phyloP scores from a whole-genome alignment of 1,140 invertebrate genomes.

The Zaprionus nigranus region DNA sequence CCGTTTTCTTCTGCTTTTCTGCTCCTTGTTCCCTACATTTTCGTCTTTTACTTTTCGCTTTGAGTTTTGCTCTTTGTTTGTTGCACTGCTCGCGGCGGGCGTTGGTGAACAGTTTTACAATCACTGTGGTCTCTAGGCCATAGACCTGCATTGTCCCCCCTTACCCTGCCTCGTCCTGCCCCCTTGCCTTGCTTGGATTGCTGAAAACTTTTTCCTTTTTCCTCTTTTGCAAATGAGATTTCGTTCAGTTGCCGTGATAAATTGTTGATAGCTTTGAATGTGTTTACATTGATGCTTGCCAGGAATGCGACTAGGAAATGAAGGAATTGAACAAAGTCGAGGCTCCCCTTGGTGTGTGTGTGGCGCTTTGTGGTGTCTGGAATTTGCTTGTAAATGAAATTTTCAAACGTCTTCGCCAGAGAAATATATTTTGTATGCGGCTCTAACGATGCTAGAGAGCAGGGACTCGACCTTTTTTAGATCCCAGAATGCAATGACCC shows the following conservation, averaged over 20 bases:
- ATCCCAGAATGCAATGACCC: constrained; percentile 57
- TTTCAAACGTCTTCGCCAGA: constrained; percentile 30
- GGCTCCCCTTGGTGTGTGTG: constrained; percentile 16
- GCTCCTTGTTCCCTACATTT: neutral
- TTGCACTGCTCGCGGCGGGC: constrained; percentile 17
- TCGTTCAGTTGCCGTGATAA: constrained; percentile 77
- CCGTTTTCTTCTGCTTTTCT: constrained; percentile 23
- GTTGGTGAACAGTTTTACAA: constrained; percentile 60
- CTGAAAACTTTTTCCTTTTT: constrained; percentile 62
- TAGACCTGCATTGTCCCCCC: neutral
- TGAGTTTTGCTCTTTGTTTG: constrained; percentile 33
- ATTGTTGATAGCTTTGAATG: constrained; percentile 77
- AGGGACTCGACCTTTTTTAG: constrained; percentile 30
- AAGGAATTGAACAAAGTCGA: constrained; percentile 11
- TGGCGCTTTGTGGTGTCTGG: constrained; percentile 48
- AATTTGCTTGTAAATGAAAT: constrained; percentile 58
- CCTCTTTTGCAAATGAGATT: constrained; percentile 74
- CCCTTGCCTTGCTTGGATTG: neutral
- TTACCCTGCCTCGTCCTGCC: neutral
- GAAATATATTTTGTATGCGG: constrained; percentile 54
- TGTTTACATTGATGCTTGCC: constrained; percentile 64
- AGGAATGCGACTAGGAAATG: constrained; percentile 47
- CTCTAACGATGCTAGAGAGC: constrained; percentile 16
- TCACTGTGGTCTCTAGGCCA: constrained; percentile 34
- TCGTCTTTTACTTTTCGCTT: constrained; percentile 9